phyloP scores from a whole-genome alignment of 2,888 invertebrate genomes.

The Spisula solida region DNA sequence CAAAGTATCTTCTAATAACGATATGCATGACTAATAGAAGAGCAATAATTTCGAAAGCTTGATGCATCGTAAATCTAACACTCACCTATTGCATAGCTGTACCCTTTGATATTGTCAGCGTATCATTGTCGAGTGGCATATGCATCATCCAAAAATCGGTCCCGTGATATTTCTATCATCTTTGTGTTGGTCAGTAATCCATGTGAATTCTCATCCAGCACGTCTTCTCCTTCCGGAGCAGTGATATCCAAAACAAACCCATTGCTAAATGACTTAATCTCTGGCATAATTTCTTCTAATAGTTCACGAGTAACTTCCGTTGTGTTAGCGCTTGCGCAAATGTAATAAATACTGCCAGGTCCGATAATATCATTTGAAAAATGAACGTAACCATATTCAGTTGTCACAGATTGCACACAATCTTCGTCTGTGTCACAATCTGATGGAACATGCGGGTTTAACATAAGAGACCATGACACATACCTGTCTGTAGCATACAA shows the following conservation, averaged over 20 bases:
- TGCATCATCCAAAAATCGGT: neutral
- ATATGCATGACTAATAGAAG: too few relatives aligned
- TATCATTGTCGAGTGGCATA: neutral
- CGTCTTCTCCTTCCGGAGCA: neutral
- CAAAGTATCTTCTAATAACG: too few relatives aligned
- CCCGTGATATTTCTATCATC: neutral
- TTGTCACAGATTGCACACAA: neutral
- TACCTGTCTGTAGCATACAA: neutral
- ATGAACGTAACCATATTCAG: neutral
- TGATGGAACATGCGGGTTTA: neutral
- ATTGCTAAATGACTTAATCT: conserved; percentile 16
- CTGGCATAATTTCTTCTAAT: neutral
- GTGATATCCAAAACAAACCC: conserved; percentile 24
- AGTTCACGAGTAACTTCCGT: neutral
- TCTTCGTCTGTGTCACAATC: neutral
- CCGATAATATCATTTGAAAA: neutral
- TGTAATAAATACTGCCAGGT: conserved; percentile 5
- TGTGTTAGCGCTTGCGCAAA: neutral
- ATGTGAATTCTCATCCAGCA: neutral
- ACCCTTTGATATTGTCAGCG: neutral
- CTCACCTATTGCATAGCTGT: neutral
- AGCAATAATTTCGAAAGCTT: too few relatives aligned
- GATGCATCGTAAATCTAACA: neutral
- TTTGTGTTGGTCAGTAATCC: conserved; percentile 9
- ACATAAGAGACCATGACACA: conserved; percentile 13